Evolutionary conservation across 2,797 vertebrate genomes (phyloP), one percentile per base, ranked within the genome.

Genomic region (Manis crassicaudata): DNA sequence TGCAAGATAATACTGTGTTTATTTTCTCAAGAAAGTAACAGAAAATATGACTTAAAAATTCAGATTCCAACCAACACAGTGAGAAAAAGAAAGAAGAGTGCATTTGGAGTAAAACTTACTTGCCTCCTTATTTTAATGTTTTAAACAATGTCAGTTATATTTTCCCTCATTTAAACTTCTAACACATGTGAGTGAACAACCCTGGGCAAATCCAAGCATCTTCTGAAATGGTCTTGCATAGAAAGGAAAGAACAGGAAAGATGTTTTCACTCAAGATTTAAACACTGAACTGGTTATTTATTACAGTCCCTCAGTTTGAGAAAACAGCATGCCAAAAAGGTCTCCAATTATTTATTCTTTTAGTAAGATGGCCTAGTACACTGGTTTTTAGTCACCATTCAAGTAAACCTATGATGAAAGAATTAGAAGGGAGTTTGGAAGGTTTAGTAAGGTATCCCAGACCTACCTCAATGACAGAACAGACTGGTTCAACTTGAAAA

Each of bases 1-100:
- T 70, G 46, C 21, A 75, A 72, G 25, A 58, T 85, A 92, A 95
- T 90, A 60, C 5, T 25, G 21, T 68, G 68, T 75, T 84, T 89
- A 94, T 90, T 94, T 90, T 90, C 80, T 93, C 84, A 92, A 89
- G 75, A 93, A 96, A 91, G 50, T 21, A 82, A 80, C 35, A 75
- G 46, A 62, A 37, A 40, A 82, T 91, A 46, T 12, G 14, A 62
- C 73, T 92, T 85, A 35, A 73, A 92, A 94, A 82, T 43, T 70
- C 65, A 84, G 79, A 90, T 62, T 92, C 54, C 65, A 96, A 92
- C 25, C 46, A 93, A 90, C 14, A 56, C 13, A 75, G 23, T 16
- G 8, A 93, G 80, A 90, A 96, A 91, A 92, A 7, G 20, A 58
- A 86, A 80, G 63, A 87, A 90, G 67, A 37, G 12, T 52, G 6